Conservation (phyloP, 2,888 invertebrate species). For the Drosophila setosimentum region DNA sequence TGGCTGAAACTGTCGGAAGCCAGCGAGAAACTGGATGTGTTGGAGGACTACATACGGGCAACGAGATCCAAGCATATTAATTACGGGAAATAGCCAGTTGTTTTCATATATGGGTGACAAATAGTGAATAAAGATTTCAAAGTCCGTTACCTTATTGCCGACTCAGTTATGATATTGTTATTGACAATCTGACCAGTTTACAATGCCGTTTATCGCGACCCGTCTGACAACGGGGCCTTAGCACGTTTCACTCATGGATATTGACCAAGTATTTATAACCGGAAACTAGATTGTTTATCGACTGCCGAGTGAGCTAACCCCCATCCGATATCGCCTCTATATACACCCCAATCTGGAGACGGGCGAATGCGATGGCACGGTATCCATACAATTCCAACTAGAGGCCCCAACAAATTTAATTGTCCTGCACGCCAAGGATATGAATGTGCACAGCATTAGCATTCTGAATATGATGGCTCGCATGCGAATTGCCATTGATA, state of each 20-base stretch:
- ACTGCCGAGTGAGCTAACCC: constrained; percentile 72
- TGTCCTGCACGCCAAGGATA: constrained; percentile 77
- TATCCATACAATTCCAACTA: constrained; percentile 79
- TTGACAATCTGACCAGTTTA: constrained; percentile 25
- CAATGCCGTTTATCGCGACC: constrained; percentile 5
- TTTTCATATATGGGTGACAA: neutral
- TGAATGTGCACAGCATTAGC: constrained; percentile 74
- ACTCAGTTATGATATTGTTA: constrained; percentile 7
- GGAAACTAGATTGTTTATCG: constrained; percentile 76
- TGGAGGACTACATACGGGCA: constrained; percentile 65
- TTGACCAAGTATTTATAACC: constrained; percentile 52
- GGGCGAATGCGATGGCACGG: constrained; percentile 71
- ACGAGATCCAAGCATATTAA: neutral
- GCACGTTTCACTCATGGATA: constrained; percentile 44
- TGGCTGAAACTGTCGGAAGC: constrained; percentile 65
- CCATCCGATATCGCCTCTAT: constrained; percentile 76
- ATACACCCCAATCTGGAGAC: constrained; percentile 70
- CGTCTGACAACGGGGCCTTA: constrained; percentile 4
- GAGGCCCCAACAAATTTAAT: constrained; percentile 73
- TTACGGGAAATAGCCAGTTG: neutral
- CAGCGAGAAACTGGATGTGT: constrained; percentile 64
- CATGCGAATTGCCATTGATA: constrained; percentile 79
- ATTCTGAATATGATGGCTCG: constrained; percentile 80
- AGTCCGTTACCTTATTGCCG: neutral
- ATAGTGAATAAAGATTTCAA: constrained; percentile 5